These are phyloP conservation scores for Nylanderia fulva DNA, from an alignment of 1,140 invertebrate species.

Conservation along the genomic window DNA sequence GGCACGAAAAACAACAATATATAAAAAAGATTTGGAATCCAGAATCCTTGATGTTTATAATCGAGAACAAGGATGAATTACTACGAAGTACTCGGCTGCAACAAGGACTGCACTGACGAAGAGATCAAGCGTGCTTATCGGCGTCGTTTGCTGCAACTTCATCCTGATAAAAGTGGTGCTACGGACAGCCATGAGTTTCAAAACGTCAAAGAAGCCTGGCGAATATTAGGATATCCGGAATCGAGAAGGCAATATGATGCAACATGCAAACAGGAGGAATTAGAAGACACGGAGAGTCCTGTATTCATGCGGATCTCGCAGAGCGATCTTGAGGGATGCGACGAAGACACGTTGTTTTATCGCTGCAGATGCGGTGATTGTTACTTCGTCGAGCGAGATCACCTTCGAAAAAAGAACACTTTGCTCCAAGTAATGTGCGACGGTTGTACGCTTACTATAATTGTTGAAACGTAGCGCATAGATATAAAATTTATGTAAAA, in stretches of 20 bases:
- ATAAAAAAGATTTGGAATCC: too few relatives aligned
- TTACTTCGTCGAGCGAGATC: conserved; percentile 86
- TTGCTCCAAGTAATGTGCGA: conserved; percentile 87
- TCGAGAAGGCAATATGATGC: conserved; percentile 88
- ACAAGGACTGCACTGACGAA: conserved; percentile 85
- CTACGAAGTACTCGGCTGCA: conserved; percentile 88
- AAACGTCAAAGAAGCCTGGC: conserved; percentile 88
- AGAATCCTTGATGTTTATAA: neutral
- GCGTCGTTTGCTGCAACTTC: conserved; percentile 86
- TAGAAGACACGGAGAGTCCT: conserved; percentile 85
- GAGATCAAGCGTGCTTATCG: conserved; percentile 89
- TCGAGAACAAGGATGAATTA: conserved; percentile 78
- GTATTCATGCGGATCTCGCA: conserved; percentile 87
- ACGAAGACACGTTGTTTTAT: conserved; percentile 84
- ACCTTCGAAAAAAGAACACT: conserved; percentile 83
- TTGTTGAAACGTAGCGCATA: conserved; percentile 83
- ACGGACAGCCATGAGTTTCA: conserved; percentile 84
- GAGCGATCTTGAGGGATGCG: conserved; percentile 84
- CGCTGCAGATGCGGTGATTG: conserved; percentile 89
- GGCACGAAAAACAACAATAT: too few relatives aligned
- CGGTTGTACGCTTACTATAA: conserved; percentile 89
- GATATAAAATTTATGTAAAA: neutral
- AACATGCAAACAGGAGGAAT: conserved; percentile 83
- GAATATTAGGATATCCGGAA: conserved; percentile 86
- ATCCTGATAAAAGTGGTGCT: conserved; percentile 88